Evolutionary conservation across 2,797 vertebrate species (phyloP), one percentile per base, ranked within the genome.

Genomic region (Thripadectes ignobilis): DNA sequence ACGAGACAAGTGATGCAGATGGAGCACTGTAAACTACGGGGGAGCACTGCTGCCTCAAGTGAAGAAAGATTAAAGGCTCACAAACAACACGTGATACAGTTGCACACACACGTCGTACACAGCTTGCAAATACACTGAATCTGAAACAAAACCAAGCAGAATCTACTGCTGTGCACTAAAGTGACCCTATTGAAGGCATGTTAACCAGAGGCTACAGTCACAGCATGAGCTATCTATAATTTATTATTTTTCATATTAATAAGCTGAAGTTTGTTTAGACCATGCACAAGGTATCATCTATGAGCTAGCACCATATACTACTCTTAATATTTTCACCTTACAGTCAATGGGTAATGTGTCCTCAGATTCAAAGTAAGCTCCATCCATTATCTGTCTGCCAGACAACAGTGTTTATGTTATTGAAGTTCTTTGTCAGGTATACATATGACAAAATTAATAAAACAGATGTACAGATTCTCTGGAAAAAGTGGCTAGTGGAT

Each of bases 51-150:
- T 91, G 81, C 91, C 89, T 87, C 49, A 27, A 91, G 71, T 85
- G 91, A 85, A 58, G 73, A 30, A 86, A 94, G 72, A 91, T 80
- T 58, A 61, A 93, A 74, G 68, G 49, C 78, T 89, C 61, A 67
- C 75, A 77, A 96, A 93, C 39, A 75, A 59, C 86, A 87, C 87
- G 51, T 52, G 92, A 59, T 93, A 11, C 34, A 79, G 62, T 34
- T 92, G 43, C 34, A 72, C 27, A 41, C 0, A 0, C 9, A 0
- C 59, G 75, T 85, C 82, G 45, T 39, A 23, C n/a, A 39, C 10
- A 71, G 38, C 59, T 73, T 82, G 88, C 51, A 79, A 71, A 63
- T 24, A 43, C 22, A 20, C 58, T 8, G 23, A 36, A 3, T 59
- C 23, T 78, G 23, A 81, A 92, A 18, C 30, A 66, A 86, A 92